Evolutionary conservation across 2,113 vertebrate genomes (phyloP).

Genomic region (Shinisaurus crocodilurus): DNA sequence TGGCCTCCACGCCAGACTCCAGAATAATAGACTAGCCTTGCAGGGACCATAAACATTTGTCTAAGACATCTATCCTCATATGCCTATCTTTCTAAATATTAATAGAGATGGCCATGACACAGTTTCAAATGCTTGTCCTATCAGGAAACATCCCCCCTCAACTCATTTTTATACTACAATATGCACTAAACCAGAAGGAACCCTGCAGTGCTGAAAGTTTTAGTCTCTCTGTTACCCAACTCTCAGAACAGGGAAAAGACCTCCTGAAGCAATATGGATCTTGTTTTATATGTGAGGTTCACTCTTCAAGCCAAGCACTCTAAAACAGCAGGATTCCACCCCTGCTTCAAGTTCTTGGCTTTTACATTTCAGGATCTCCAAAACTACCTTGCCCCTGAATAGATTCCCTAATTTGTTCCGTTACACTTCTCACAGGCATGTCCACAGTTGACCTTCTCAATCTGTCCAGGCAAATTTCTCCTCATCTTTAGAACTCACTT

Average conservation of each 20-base stretch:
- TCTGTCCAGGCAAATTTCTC: not conserved
- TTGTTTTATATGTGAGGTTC: not conserved
- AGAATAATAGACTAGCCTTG: slow-evolving; percentile 30
- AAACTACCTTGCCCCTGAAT: not conserved
- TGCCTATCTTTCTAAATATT: slow-evolving; percentile 53
- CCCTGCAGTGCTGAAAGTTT: no score
- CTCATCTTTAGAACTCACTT: not conserved
- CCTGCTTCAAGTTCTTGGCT: not conserved
- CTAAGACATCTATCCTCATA: slow-evolving; percentile 48
- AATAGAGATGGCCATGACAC: slow-evolving; percentile 54
- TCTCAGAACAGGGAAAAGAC: not conserved
- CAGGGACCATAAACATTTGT: slow-evolving; percentile 46
- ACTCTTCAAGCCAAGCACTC: not conserved
- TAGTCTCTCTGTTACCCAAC: not conserved
- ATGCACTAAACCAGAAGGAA: slow-evolving; percentile 55
- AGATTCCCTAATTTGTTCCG: not conserved
- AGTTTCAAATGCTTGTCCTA: slow-evolving; percentile 51
- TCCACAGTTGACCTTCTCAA: not conserved
- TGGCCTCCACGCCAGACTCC: not conserved
- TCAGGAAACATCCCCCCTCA: slow-evolving; percentile 48
- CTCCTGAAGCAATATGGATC: not conserved
- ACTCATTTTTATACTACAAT: slow-evolving; percentile 39
- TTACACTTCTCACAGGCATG: not conserved
- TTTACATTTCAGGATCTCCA: not conserved
- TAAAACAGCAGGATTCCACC: no score